A percentile compares a stretch with the other conserved stretches of the same genome.
Conservation (phyloP, 2,797 vertebrate species). For the Phyllotis vaccarum region DNA sequence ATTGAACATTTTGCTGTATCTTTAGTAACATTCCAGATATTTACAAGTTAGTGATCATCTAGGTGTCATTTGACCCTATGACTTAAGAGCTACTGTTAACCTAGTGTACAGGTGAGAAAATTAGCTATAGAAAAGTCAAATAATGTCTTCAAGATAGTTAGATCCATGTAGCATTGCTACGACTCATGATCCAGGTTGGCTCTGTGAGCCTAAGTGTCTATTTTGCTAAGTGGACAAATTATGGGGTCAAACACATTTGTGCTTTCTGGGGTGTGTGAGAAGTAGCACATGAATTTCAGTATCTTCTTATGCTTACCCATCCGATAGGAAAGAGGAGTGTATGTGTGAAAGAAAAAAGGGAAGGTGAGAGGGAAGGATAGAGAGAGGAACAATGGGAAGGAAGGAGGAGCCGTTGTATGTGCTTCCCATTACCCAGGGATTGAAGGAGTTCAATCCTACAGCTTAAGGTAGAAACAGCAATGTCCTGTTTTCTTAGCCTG, state of each 20-base stretch:
- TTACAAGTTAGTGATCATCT: constrained; percentile 6
- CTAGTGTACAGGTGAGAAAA: background rate
- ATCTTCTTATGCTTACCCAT: background rate
- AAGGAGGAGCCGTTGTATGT: background rate
- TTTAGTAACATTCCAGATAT: constrained; percentile 2
- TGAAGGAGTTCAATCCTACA: background rate
- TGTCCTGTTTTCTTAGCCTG: background rate
- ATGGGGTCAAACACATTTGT: background rate
- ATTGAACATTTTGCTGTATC: background rate
- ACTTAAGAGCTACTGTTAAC: background rate
- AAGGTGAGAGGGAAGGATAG: background rate
- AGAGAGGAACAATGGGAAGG: background rate
- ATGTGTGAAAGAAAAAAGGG: background rate
- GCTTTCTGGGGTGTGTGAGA: background rate
- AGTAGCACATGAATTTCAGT: background rate
- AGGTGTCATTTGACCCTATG: background rate
- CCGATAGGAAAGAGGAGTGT: background rate
- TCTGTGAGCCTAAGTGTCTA: background rate
- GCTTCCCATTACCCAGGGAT: background rate
- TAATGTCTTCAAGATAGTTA: background rate
- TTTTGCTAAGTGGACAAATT: background rate
- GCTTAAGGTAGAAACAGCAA: background rate
- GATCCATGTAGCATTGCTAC: background rate
- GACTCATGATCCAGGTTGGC: background rate
- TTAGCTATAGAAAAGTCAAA: background rate